Base-by-base conservation (phyloP, 2,113 vertebrate genomes). In the Xyliphius kryptos region DNA sequence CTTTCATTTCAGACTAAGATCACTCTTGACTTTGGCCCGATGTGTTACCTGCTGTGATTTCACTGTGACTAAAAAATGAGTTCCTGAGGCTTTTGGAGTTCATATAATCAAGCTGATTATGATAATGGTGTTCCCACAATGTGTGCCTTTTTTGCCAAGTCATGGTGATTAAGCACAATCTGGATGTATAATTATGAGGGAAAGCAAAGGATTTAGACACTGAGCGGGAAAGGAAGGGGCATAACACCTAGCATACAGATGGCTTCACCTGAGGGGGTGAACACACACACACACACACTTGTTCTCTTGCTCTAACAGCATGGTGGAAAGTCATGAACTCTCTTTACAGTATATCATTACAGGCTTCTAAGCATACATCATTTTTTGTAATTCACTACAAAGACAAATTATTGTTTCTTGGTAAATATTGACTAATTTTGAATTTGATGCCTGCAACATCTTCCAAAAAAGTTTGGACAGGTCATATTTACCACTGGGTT, bases 211-310 rank as follows among this genome's bases (percentile, higher is more conserved):
- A n/a, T n/a, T n/a, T n/a, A n/a, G n/a, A n/a, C n/a, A n/a, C n/a
- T n/a, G n/a, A 52, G 19, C 14, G 11, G 32, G 1, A 14, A 1
- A 16, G 20, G 15, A 51, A 13, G 9, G 38, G 40, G n/a, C n/a
- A n/a, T n/a, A n/a, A n/a, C n/a, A n/a, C 66, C 68, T 74, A 63
- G 67, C 76, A 77, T 66, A 69, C 70, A 86, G 83, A 85, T 84
- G 82, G 83, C 63, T 17, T 2, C 26, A 63, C 76, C 69, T 69
- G 38, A 66, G 74, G 77, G 68, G 74, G 58, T 36, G 21, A 21
- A 57, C 51, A 67, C 22, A 54, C 53, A 63, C 52, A 21, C 6
- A 51, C 55, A 58, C 57, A 44, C 56, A 61, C 46, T 37, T 40
- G n/a, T n/a, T n/a, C n/a, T n/a, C n/a, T n/a, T n/a, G n/a, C n/a